Percentiles rank a stretch among this genome's conserved stretches.
Evolutionary conservation across 2,113 vertebrate species (phyloP).

Genomic region (Lophochroa leadbeateri): DNA sequence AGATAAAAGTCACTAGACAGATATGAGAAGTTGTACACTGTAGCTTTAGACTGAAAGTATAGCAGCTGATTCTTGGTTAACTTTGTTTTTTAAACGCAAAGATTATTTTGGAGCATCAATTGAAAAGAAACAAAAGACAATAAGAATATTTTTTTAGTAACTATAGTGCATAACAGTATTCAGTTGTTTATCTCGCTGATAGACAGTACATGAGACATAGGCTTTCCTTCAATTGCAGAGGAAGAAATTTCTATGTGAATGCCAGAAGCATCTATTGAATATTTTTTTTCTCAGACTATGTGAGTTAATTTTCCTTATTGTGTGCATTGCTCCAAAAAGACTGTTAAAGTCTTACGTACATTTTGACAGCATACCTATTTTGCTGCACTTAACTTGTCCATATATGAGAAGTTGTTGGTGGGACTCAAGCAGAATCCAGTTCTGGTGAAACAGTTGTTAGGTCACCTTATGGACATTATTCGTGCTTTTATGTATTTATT

Average conservation of each 20-base stretch:
- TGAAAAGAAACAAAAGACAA: neutral
- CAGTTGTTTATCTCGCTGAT: neutral
- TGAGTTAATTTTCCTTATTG: neutral
- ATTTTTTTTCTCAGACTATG: neutral
- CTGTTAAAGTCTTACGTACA: neutral
- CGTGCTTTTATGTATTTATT: neutral
- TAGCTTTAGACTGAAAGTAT: neutral
- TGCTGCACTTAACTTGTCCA: neutral
- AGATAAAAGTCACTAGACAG: slow-evolving; percentile 65
- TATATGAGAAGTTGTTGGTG: neutral
- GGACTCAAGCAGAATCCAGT: neutral
- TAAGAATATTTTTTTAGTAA: slow-evolving; percentile 18
- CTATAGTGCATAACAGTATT: neutral
- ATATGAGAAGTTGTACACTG: neutral
- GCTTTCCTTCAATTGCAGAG: neutral
- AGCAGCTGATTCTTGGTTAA: neutral
- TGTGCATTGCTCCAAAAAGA: neutral
- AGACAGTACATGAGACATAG: neutral
- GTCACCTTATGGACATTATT: neutral
- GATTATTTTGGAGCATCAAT: neutral
- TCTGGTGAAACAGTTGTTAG: neutral
- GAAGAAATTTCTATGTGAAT: neutral
- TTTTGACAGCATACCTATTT: neutral
- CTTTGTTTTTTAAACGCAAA: neutral
- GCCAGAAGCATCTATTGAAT: neutral